Conservation (phyloP, 2,113 vertebrate genomes). For the Xenopus borealis region DNA sequence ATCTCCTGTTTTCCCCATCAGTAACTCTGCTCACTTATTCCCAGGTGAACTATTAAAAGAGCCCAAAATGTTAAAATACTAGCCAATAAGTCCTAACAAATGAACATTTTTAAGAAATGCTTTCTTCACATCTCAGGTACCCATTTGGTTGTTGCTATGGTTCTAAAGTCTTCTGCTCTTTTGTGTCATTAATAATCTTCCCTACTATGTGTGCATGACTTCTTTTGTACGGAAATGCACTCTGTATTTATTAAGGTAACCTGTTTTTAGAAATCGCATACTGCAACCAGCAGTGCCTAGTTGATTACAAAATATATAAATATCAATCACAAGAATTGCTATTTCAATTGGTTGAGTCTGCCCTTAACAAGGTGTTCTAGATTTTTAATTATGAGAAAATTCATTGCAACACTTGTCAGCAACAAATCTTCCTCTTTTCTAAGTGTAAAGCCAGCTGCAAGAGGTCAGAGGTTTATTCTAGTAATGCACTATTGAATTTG, state of each 20-base stretch:
- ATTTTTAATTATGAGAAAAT: background rate
- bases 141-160: conserved; percentile 35
- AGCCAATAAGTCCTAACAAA: background rate
- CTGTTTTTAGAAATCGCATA: conserved; percentile 40
- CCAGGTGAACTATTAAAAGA: background rate
- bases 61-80: background rate
- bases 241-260: conserved; percentile 3
- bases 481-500: conserved; percentile 6
- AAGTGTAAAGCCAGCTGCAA: conserved; percentile 10
- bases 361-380: background rate
- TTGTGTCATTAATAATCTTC: conserved; percentile 37
- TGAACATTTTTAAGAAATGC: background rate
- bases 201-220: conserved; percentile 7
- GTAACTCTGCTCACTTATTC: background rate
- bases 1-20: background rate
- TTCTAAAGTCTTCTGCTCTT: conserved; percentile 12
- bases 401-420: background rate
- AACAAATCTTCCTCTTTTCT: conserved; percentile 2
- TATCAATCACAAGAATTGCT: conserved; percentile 12
- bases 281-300: conserved; percentile 56
- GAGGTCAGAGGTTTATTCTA: conserved; percentile 6
- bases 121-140: conserved; percentile 51
- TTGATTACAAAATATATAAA: background rate
- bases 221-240: conserved; percentile 2
- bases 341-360: background rate